These are phyloP conservation scores for Cryptocephalus primarius DNA, from an alignment of 2,888 invertebrate genomes.

Conservation along the genomic window DNA sequence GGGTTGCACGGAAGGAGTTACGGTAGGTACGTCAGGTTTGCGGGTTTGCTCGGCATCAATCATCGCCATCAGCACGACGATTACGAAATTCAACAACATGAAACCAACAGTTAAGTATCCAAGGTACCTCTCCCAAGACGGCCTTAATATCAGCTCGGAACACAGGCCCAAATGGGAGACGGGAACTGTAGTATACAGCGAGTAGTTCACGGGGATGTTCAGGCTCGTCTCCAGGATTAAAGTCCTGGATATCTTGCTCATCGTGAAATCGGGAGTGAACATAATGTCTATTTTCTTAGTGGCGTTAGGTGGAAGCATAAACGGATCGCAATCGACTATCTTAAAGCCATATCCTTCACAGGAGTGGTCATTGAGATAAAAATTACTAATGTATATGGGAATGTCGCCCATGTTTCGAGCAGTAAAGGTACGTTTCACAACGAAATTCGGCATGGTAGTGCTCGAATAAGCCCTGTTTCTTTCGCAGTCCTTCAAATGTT, in stretches of 20 bases:
- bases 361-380: conserved; percentile 51
- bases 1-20: conserved; percentile 44
- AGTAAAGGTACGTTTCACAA: conserved; percentile 69
- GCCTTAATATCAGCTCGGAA: conserved; percentile 56
- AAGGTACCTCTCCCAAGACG: conserved; percentile 61
- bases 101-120: conserved; percentile 52
- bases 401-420: conserved; percentile 87
- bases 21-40: conserved; percentile 38
- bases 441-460: conserved; percentile 48
- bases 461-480: conserved; percentile 19
- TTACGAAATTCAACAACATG: conserved; percentile 48
- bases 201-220: conserved; percentile 51
- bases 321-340: conserved; percentile 62
- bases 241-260: conserved; percentile 58
- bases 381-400: conserved; percentile 61
- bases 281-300: conserved; percentile 72
- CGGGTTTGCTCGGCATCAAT: conserved; percentile 63
- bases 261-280: conserved; percentile 80
- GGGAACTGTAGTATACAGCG: conserved; percentile 53
- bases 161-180: conserved; percentile 56
- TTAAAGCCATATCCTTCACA: conserved; percentile 74
- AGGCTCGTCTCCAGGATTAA: conserved; percentile 52
- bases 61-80: conserved; percentile 55
- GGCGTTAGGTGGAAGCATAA: conserved; percentile 59
- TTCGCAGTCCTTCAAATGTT: conserved; percentile 48